Percentiles rank a stretch among this genome's conserved stretches.
Conservation (phyloP, 2,113 vertebrate genomes). For the Melanocharis versteri region DNA sequence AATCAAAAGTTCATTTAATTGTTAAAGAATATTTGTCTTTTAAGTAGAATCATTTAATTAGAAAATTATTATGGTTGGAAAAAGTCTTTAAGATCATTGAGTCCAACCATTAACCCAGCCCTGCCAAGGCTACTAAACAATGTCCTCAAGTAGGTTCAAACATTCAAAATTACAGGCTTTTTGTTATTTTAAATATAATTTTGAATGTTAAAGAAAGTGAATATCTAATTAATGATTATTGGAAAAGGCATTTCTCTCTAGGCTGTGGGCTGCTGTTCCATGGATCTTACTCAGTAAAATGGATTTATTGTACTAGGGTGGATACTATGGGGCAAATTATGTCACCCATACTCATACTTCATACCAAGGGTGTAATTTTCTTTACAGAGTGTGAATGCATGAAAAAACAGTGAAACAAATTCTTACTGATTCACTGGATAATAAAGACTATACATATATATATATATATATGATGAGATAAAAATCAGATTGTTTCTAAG, state of each 20-base stretch:
- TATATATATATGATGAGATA: neutral
- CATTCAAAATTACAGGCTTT: neutral
- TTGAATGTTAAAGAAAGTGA: neutral
- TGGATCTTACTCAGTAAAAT: neutral
- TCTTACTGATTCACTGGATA: neutral
- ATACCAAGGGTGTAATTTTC: neutral
- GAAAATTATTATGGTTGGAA: neutral
- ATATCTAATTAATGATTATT: neutral
- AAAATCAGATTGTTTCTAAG: neutral
- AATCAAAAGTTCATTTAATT: neutral
- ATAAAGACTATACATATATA: neutral
- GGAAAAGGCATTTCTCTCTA: neutral
- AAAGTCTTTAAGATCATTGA: neutral
- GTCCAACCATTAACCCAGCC: neutral
- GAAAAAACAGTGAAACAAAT: neutral
- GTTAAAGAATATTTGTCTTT: neutral
- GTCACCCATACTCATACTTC: neutral
- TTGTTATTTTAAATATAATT: neutral
- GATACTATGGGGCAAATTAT: neutral
- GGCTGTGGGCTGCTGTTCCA: neutral
- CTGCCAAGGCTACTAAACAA: neutral
- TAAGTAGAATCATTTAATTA: neutral
- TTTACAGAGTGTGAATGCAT: neutral
- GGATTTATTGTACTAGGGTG: neutral
- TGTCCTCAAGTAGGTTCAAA: neutral